Conservation (phyloP, 2,888 invertebrate species). For the Deroplatys truncata region DNA sequence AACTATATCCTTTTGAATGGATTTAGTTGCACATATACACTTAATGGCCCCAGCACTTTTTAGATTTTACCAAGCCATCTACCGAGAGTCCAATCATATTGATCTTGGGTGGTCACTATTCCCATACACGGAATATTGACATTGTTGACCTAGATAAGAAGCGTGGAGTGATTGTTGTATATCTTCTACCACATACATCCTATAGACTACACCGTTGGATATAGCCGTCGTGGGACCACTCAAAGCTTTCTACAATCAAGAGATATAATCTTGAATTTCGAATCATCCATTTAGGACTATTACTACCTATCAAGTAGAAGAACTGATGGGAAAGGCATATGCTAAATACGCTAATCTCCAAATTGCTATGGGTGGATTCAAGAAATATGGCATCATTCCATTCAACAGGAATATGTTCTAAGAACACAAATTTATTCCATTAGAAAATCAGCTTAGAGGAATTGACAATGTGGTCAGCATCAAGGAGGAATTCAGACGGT, state of each 20-base stretch:
- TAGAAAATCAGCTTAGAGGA: background rate
- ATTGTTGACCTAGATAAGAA: background rate
- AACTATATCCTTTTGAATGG: constrained; percentile 37
- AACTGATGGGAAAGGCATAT: background rate
- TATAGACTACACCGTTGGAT: background rate
- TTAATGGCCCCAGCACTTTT: too few relatives aligned
- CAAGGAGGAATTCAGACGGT: background rate
- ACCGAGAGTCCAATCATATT: background rate
- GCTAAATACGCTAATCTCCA: background rate
- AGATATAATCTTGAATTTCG: background rate
- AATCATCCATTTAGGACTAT: background rate
- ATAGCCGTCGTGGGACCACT: background rate
- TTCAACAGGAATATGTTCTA: background rate
- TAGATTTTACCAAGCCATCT: background rate
- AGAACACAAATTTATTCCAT: background rate
- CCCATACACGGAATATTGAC: background rate
- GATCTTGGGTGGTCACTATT: background rate
- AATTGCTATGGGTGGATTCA: background rate
- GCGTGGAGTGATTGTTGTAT: background rate
- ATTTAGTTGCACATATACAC: constrained; percentile 38
- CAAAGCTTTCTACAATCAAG: background rate
- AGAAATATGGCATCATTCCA: background rate
- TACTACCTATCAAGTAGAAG: background rate
- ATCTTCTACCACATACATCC: background rate
- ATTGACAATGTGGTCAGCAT: background rate